phyloP scores from a whole-genome alignment of 2,113 vertebrate genomes.

The Dascyllus trimaculatus region DNA sequence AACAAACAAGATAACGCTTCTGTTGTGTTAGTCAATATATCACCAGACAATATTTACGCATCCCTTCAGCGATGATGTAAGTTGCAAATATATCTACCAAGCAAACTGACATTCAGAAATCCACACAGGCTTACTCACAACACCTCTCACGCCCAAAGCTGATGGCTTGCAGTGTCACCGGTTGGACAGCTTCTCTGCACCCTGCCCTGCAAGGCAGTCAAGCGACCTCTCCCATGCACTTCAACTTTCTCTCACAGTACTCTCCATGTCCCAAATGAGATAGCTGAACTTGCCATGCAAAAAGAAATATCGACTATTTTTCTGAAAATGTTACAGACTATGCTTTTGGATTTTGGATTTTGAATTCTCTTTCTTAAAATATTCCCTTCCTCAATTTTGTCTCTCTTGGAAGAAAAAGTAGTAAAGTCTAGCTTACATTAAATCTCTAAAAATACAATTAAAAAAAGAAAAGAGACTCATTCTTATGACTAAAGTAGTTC shows the following conservation, averaged over 20 bases:
- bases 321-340: neutral
- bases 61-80: conserved; percentile 1
- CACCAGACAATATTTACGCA: neutral
- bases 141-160: conserved; percentile 72
- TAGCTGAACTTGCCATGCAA: neutral
- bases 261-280: conserved; percentile 11
- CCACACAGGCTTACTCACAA: conserved; percentile 28
- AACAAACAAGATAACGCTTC: conserved; percentile 16
- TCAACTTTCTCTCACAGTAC: conserved; percentile 13
- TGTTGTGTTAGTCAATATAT: neutral
- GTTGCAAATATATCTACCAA: conserved; percentile 11
- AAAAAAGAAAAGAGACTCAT: neutral
- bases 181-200: conserved; percentile 80
- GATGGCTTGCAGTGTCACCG: conserved; percentile 80
- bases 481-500: neutral
- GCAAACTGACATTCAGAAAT: conserved; percentile 33
- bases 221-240: conserved; percentile 66
- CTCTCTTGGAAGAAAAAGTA: neutral
- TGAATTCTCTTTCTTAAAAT: too few relatives aligned
- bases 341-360: too few relatives aligned
- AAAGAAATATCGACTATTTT: neutral
- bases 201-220: conserved; percentile 50
- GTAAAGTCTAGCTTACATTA: neutral
- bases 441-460: neutral
- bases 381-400: neutral